phyloP scores from a whole-genome alignment of 2,797 vertebrate genomes.

The Galagoides demidoff region DNA sequence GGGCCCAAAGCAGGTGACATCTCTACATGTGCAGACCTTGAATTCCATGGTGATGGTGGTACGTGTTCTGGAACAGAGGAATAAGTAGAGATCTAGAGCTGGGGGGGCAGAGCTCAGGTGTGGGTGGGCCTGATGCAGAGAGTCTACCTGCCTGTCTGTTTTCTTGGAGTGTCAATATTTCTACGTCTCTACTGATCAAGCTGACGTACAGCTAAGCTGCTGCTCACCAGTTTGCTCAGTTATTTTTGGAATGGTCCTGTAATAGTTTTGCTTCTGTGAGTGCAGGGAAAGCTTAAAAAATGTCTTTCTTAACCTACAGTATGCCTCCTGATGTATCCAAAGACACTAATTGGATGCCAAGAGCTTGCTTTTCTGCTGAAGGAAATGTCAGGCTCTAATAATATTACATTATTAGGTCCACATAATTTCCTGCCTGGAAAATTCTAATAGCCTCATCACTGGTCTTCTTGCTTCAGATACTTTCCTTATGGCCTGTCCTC shows the following conservation, averaged over 20 bases:
- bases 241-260: constrained; percentile 63
- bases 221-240: constrained; percentile 3
- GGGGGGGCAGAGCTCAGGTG: too few relatives aligned
- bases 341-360: constrained; percentile 60
- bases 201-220: not conserved
- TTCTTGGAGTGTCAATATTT: not conserved
- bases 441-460: not conserved
- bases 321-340: not conserved
- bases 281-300: constrained; percentile 23
- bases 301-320: constrained; percentile 33
- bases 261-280: not conserved
- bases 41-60: not conserved
- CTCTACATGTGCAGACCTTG: not conserved
- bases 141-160: not conserved
- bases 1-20: not conserved
- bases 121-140: not conserved
- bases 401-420: constrained; percentile 33
- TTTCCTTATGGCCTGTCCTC: not conserved
- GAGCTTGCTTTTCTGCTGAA: constrained; percentile 32
- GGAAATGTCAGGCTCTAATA: constrained; percentile 63
- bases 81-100: not conserved
- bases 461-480: not conserved
- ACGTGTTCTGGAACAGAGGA: not conserved
- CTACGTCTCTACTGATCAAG: not conserved
- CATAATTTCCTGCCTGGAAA: constrained; percentile 51